Evolutionary conservation across 2,888 invertebrate genomes (phyloP).

Genomic region (Clivina fossor): DNA sequence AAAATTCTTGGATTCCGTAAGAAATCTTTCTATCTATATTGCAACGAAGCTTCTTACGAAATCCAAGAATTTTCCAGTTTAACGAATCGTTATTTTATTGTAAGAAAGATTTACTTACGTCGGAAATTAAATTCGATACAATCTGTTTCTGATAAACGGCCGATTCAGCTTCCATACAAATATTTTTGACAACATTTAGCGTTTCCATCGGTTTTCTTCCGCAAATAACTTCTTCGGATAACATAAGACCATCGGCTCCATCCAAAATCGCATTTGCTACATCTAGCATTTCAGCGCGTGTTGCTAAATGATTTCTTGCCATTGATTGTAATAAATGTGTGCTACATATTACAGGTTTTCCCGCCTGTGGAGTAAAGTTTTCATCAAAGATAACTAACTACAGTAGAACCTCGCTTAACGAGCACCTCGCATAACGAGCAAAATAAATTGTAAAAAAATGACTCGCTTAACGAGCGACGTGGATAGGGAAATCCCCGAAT

Average conservation of each 20-base stretch:
- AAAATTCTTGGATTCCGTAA: too few relatives aligned
- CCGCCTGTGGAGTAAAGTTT: too few relatives aligned
- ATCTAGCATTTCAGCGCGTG: conserved; percentile 79
- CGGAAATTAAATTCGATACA: conserved; percentile 69
- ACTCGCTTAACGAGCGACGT: too few relatives aligned
- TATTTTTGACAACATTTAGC: conserved; percentile 68
- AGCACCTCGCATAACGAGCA: too few relatives aligned
- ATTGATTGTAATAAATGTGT: conserved; percentile 80
- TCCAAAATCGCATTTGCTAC: conserved; percentile 91
- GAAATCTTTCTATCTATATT: too few relatives aligned
- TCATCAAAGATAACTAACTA: too few relatives aligned
- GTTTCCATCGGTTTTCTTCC: conserved; percentile 75
- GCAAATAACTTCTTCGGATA: conserved; percentile 80
- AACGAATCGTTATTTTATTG: too few relatives aligned
- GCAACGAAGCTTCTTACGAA: too few relatives aligned
- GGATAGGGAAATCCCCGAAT: too few relatives aligned
- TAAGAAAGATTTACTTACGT: conserved; percentile 50
- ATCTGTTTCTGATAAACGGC: conserved; percentile 79
- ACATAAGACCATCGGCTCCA: conserved; percentile 86
- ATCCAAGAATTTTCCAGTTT: too few relatives aligned
- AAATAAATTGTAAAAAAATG: too few relatives aligned
- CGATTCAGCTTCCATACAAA: conserved; percentile 84
- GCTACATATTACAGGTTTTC: conserved; percentile 87
- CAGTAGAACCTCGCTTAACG: too few relatives aligned
- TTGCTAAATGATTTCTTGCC: conserved; percentile 76